Percentiles rank a stretch among this genome's conserved stretches.
phyloP scores from a whole-genome alignment of 1,140 invertebrate species.

The Drosophila persimilis region DNA sequence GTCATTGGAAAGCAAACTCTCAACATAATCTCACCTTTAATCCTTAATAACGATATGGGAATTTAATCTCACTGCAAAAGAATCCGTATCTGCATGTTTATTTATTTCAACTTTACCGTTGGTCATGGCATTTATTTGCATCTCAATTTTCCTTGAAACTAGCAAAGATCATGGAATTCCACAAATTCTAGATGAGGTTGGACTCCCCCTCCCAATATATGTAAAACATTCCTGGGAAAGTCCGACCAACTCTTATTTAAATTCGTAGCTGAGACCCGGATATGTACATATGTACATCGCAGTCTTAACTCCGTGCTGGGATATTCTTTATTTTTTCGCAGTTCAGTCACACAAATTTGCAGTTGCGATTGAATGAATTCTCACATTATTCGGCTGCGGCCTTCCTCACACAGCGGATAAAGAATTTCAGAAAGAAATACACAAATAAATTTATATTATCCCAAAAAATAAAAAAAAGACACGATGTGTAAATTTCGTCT shows the following conservation, averaged over 20 bases:
- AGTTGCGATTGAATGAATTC: conserved; percentile 55
- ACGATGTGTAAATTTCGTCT: conserved; percentile 5
- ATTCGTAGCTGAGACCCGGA: conserved; percentile 45
- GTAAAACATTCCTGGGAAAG: too few species aligned
- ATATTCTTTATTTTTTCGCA: conserved; percentile 60
- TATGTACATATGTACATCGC: conserved; percentile 25
- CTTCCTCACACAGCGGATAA: too few species aligned
- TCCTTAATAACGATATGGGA: too few species aligned
- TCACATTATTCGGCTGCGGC: conserved; percentile 30
- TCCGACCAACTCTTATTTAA: conserved; percentile 17
- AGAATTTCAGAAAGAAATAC: conserved; percentile 17
- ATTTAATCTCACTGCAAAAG: too few species aligned
- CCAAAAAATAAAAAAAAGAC: not conserved
- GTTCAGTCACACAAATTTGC: conserved; percentile 56
- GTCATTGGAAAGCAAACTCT: too few species aligned
- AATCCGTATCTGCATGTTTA: too few species aligned
- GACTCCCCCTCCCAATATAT: too few species aligned
- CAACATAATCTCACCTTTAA: too few species aligned
- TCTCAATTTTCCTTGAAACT: conserved; percentile 2
- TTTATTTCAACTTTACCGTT: not conserved
- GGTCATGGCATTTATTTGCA: conserved; percentile 21
- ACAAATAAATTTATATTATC: conserved; percentile 15
- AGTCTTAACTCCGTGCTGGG: conserved; percentile 32
- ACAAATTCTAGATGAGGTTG: too few species aligned
- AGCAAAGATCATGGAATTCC: too few species aligned